Percentiles rank a stretch among this genome's conserved stretches.
phyloP scores from a whole-genome alignment of 2,797 vertebrate species.

The Erithacus rubecula region DNA sequence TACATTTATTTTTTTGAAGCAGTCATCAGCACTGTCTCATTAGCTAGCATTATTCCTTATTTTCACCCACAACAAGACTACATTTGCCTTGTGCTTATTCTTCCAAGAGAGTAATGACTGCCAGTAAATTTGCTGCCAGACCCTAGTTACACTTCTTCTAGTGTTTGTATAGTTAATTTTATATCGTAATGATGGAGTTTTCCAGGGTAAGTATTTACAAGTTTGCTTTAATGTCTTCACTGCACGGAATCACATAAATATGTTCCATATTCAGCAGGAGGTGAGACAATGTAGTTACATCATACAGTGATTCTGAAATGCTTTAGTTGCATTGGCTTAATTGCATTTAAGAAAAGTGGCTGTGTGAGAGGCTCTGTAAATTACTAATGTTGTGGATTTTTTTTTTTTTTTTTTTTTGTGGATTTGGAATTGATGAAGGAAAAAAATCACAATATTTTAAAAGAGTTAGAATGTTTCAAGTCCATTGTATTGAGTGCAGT shows the following conservation, averaged over 20 bases:
- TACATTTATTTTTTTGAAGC: neutral
- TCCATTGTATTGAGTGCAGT: neutral
- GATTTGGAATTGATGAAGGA: neutral
- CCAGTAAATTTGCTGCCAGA: neutral
- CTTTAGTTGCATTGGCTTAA: neutral
- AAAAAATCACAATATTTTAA: neutral
- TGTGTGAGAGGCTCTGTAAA: neutral
- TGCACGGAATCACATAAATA: neutral
- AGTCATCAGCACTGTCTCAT: neutral
- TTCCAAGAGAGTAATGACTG: neutral
- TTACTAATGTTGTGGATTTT: neutral
- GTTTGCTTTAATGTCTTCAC: neutral
- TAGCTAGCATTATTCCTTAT: neutral
- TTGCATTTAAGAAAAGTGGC: neutral
- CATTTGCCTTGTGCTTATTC: neutral
- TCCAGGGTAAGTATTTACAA: neutral
- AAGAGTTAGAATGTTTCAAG: neutral
- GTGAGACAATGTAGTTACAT: neutral
- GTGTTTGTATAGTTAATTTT: neutral
- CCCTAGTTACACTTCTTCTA: neutral
- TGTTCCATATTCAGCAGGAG: neutral
- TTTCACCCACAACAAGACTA: neutral
- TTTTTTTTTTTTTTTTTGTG: accelerated
- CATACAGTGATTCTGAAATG: neutral
- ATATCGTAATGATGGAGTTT: neutral